Base-by-base conservation (phyloP, 2,113 vertebrate genomes). In the Tapirus terrestris region DNA sequence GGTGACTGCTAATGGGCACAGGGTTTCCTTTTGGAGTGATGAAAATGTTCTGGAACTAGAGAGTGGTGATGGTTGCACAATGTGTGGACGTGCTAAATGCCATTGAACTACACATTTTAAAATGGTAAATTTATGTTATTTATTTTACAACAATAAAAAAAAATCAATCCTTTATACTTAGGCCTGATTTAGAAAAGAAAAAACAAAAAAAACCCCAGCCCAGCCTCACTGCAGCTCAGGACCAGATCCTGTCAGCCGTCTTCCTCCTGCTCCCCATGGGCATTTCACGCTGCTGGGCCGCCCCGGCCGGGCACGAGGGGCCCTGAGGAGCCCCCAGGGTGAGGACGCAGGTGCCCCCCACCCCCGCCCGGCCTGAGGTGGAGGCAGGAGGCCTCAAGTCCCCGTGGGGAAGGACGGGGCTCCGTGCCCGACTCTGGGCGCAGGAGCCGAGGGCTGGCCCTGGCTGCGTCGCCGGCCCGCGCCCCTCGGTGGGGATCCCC, bases 1-100 rank as follows among this genome's bases (percentile, higher is more conserved):
- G 4, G 53, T 1, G 45, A 3, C 11, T 7, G 3, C 27, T 10
- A 0, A 0, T 0, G 5, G 58, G 27, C 3, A 1, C 1, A 0
- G 23, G 53, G 45, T 20, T 33, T 72, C 51, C 18, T 58, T 36
- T 11, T 1, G 21, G 17, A 43, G 80, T 3, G 43, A 5, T 4
- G 1, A 16, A 1, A 51, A 9, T 0, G 3, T 18, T 9, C 23
- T 23, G 45, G 73, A 39, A 31, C 20, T 11, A 12, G 23, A 3
- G 2, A 27, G 45, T 2, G 5, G 14, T 0, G 18, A 3, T 0
- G 33, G 7, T 13, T 0, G 8, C 20, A 4, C 21, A 8, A 0
- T 0, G 1, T 0, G 23, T 0, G 6, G 12, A 1, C 0, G 60
- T 79, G 4, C 73, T 21, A 3, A 14, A 25, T 0, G 70, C 12